These are phyloP conservation scores for Arnoldichthys spilopterus DNA, from an alignment of 2,797 vertebrate genomes.

Conservation along the genomic window DNA sequence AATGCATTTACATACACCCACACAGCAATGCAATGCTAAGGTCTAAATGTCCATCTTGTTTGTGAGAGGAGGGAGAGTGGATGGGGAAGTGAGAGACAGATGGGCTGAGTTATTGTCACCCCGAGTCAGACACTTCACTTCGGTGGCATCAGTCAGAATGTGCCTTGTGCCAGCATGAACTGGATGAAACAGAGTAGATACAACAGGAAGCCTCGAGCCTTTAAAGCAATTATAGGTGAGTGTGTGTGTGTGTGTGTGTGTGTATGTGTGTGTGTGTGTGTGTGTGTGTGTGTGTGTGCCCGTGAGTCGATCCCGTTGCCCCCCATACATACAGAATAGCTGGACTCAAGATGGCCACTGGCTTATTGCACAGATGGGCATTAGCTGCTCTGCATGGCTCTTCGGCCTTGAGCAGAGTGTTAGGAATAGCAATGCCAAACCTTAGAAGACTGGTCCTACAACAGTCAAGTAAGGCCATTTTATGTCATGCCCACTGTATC, in stretches of 20 bases:
- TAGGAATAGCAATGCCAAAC: neutral
- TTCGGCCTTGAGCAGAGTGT: neutral
- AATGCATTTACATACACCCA: neutral
- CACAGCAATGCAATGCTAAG: neutral
- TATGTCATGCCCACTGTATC: neutral
- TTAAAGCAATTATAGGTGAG: constrained; percentile 60
- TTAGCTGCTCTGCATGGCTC: neutral
- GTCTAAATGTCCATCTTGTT: constrained; percentile 2
- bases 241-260: constrained; percentile 22
- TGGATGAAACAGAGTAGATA: constrained; percentile 45
- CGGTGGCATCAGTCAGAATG: constrained; percentile 59
- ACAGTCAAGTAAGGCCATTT: neutral
- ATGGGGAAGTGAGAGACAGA: constrained; percentile 7
- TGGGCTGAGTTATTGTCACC: constrained; percentile 14
- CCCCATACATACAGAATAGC: constrained; percentile 7
- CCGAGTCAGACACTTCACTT: constrained; percentile 42
- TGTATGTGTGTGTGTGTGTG: constrained; percentile 36
- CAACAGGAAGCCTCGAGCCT: constrained; percentile 54
- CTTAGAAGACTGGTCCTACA: neutral
- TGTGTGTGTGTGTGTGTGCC: constrained; percentile 22
- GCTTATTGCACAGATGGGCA: neutral
- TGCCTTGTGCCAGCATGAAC: constrained; percentile 28
- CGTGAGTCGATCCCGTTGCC: neutral
- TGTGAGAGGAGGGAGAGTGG: neutral
- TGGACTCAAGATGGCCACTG: constrained; percentile 4